Conservation (phyloP, 2,888 invertebrate species). For the Bellardia pandia region DNA sequence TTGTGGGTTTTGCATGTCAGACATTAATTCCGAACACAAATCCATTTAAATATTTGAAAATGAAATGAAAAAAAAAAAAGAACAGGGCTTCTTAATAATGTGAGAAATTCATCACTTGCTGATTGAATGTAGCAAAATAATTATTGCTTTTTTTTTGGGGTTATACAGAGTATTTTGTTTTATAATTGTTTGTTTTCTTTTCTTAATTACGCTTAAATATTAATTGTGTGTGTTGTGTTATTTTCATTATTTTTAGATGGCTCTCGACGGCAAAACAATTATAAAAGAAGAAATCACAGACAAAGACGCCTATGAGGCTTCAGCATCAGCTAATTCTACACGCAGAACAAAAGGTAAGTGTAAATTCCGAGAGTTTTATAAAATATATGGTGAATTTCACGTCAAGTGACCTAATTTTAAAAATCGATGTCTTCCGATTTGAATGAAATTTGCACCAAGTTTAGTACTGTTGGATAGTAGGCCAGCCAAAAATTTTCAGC, state of each 20-base stretch:
- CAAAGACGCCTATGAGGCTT: conserved; percentile 85
- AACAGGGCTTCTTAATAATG: conserved; percentile 75
- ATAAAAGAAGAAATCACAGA: conserved; percentile 87
- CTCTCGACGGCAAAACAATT: conserved; percentile 87
- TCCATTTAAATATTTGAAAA: conserved; percentile 70
- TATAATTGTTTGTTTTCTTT: background rate
- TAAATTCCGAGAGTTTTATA: background rate
- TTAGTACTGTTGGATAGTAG: no score
- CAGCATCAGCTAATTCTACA: conserved; percentile 78
- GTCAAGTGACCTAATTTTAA: no score
- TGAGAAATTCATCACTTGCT: conserved; percentile 82
- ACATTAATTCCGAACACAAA: conserved; percentile 78
- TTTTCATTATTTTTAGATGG: conserved; percentile 83
- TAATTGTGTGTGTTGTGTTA: conserved; percentile 22
- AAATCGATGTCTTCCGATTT: no score
- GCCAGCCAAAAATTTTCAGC: no score
- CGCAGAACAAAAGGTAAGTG: conserved; percentile 80
- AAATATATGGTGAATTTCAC: no score
- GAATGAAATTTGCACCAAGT: no score
- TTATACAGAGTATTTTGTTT: background rate
- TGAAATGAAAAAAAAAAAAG: background rate
- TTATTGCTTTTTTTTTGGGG: background rate
- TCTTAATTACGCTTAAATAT: background rate
- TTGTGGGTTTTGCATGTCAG: conserved; percentile 79
- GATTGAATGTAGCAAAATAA: conserved; percentile 35